Evolutionary conservation across 2,888 invertebrate species (phyloP).

Genomic region (Halictus ligatus): DNA sequence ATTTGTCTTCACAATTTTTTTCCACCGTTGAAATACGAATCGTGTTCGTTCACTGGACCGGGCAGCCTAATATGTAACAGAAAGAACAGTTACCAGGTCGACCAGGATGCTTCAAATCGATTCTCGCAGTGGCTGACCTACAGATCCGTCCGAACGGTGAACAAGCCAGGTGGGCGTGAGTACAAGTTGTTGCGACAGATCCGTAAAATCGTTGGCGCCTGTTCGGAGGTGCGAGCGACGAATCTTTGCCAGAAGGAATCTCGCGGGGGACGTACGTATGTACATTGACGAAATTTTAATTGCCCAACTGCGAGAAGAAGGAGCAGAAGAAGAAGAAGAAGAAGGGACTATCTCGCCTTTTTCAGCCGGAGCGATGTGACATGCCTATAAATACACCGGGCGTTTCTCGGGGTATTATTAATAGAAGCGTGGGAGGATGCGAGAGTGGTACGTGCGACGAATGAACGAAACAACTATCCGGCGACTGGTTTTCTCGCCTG

Average conservation of each 20-base stretch:
- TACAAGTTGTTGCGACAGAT: constrained; percentile 5
- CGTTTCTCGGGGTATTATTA: constrained; percentile 56
- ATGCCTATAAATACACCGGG: constrained; percentile 48
- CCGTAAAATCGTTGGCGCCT: constrained; percentile 18
- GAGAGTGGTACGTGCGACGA: constrained; percentile 60
- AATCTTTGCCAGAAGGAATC: constrained; percentile 14
- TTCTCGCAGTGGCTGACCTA: neutral
- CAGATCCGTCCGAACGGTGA: neutral
- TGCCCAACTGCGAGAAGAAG: constrained; percentile 11
- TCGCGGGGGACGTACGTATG: neutral
- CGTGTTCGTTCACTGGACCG: too few species aligned
- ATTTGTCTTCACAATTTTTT: neutral
- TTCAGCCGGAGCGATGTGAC: constrained; percentile 37
- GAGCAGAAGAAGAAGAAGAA: neutral
- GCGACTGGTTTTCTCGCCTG: constrained; percentile 47
- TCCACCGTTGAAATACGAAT: neutral
- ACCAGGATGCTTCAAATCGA: neutral
- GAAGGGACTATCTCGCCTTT: neutral
- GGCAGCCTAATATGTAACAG: neutral
- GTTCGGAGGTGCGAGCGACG: neutral
- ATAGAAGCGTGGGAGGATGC: constrained; percentile 71
- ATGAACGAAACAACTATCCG: constrained; percentile 42
- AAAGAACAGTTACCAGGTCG: neutral
- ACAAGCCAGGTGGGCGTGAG: neutral
- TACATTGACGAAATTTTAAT: constrained; percentile 44